Evolutionary conservation across 2,797 vertebrate species (phyloP).

Genomic region (Poecilia picta): DNA sequence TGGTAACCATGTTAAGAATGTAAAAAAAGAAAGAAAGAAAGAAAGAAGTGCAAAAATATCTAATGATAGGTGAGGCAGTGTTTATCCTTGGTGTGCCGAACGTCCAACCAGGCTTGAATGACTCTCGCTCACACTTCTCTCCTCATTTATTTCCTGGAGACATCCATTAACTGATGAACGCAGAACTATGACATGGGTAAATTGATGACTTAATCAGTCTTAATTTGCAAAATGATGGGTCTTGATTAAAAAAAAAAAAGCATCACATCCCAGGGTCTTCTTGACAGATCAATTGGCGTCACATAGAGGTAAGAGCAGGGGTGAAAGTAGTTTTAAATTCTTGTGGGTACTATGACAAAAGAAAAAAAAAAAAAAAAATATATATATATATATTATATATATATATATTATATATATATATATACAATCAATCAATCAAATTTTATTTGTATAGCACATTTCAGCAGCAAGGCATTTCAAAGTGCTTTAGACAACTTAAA

Average conservation of each 20-base stretch:
- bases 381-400: too few species aligned
- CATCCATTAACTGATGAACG: slow-evolving; percentile 33
- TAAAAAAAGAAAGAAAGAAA: background rate
- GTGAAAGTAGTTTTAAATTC: too few species aligned
- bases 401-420: too few species aligned
- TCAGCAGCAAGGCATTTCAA: too few species aligned
- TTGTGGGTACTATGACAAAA: too few species aligned
- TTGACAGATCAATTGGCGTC: slow-evolving; percentile 49
- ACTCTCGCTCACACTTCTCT: slow-evolving; percentile 39
- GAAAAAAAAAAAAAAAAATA: too few species aligned
- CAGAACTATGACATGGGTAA: slow-evolving; percentile 51
- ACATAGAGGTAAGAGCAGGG: background rate
- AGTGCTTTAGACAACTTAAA: too few species aligned
- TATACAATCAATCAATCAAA: too few species aligned
- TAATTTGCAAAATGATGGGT: slow-evolving; percentile 56
- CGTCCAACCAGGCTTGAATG: slow-evolving; percentile 7
- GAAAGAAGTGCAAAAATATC: background rate
- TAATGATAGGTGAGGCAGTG: slow-evolving; percentile 1
- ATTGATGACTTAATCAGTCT: slow-evolving; percentile 61
- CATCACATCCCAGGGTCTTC: slow-evolving; percentile 34
- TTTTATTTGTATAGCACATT: too few species aligned
- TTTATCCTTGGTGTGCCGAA: slow-evolving; percentile 17
- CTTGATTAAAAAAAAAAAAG: slow-evolving; percentile 46
- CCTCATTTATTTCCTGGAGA: slow-evolving; percentile 41
- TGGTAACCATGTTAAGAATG: background rate